Percentiles rank a stretch among this genome's conserved stretches.
phyloP scores from a whole-genome alignment of 2,113 vertebrate species.

The Spheniscus mendiculus region DNA sequence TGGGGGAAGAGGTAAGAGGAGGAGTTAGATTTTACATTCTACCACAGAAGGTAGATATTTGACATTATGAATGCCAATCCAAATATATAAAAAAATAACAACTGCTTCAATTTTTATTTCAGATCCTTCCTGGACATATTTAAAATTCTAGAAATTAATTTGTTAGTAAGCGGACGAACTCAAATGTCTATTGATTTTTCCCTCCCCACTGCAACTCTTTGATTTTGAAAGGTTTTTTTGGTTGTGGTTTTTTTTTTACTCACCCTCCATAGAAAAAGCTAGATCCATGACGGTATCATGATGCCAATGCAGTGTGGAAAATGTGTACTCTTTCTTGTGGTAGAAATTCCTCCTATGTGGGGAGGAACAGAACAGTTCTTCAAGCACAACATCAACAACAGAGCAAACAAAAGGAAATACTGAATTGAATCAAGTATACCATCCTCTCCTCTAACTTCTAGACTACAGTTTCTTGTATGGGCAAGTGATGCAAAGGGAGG shows the following conservation, averaged over 20 bases:
- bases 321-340: slow-evolving; percentile 87
- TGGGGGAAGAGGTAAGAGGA: not conserved
- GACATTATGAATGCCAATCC: not conserved
- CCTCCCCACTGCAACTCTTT: not conserved
- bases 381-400: not conserved
- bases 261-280: slow-evolving; percentile 89
- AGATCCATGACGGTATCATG: slow-evolving; percentile 84
- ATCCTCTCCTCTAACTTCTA: not conserved
- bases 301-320: slow-evolving; percentile 91
- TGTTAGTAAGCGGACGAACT: not conserved
- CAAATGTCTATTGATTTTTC: not conserved
- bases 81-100: not conserved
- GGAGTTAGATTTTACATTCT: not conserved
- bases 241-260: not conserved
- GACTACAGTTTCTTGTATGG: not conserved
- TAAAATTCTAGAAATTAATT: not conserved
- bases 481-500: not conserved
- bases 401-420: not conserved
- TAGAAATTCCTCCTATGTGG: slow-evolving; percentile 89
- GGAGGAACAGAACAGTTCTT: not conserved
- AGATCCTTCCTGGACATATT: not conserved
- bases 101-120: not conserved
- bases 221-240: not conserved
- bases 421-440: not conserved
- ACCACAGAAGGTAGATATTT: not conserved